These are phyloP conservation scores for Lochmaea crataegi DNA, from an alignment of 2,888 invertebrate genomes.

Conservation along the genomic window DNA sequence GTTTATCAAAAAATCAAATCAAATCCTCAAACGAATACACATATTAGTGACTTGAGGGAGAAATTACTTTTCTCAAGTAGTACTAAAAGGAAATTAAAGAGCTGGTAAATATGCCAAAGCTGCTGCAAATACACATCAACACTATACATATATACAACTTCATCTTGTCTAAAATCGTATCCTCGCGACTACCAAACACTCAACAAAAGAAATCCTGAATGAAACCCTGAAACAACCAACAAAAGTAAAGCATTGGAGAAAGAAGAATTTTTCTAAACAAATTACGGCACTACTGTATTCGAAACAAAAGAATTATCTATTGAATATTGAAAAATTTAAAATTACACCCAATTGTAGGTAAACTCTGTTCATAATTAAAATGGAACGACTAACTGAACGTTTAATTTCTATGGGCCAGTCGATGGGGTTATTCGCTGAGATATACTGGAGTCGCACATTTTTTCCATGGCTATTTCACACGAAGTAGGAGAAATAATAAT, in stretches of 20 bases:
- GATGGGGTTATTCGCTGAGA: too few species aligned
- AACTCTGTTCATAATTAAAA: too few species aligned
- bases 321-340: too few species aligned
- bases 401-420: too few species aligned
- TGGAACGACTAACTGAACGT: too few species aligned
- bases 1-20: neutral
- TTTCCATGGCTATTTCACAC: too few species aligned
- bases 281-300: too few species aligned
- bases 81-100: neutral
- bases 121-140: neutral
- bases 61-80: constrained; percentile 4
- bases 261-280: too few species aligned
- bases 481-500: too few species aligned
- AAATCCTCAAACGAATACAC: neutral
- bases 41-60: neutral
- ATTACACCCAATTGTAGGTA: too few species aligned
- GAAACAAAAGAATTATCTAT: too few species aligned
- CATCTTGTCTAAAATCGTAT: neutral
- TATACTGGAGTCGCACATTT: too few species aligned
- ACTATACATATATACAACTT: neutral
- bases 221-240: neutral
- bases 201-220: neutral
- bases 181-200: neutral
- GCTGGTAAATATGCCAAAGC: neutral
- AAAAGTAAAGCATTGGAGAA: neutral